A percentile compares a stretch with the other conserved stretches of the same genome.
Conservation (phyloP, 2,113 vertebrate genomes). For the Scomber scombrus region DNA sequence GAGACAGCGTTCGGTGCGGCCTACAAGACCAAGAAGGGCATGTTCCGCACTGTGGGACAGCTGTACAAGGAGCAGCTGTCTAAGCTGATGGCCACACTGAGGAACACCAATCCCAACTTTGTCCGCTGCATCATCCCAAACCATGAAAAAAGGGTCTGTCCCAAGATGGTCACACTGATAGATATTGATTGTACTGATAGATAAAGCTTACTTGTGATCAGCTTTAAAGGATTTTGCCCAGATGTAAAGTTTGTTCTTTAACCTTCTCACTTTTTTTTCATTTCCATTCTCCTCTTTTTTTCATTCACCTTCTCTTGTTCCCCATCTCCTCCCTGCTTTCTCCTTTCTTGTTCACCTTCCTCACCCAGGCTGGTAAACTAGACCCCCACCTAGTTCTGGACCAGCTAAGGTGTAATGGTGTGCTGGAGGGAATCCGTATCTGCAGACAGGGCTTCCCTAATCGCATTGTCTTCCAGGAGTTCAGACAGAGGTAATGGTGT, state of each 20-base stretch:
- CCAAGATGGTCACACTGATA: background rate
- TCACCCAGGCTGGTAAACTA: conserved; percentile 93
- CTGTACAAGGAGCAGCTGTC: conserved; percentile 97
- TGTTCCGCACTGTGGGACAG: conserved; percentile 96
- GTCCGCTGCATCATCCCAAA: conserved; percentile 99
- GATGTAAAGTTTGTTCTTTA: no score
- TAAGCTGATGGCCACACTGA: conserved; percentile 96
- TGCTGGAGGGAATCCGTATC: conserved; percentile 96
- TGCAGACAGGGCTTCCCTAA: conserved; percentile 99
- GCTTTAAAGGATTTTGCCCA: no score
- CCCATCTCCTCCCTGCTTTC: no score
- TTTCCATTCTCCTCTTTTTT: no score
- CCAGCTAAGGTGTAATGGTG: conserved; percentile 96
- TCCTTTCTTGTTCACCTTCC: background rate
- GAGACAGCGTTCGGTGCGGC: conserved; percentile 96
- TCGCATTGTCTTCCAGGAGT: conserved; percentile 98
- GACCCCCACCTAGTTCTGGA: conserved; percentile 97
- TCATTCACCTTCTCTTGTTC: no score
- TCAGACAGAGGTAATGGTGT: conserved; percentile 92
- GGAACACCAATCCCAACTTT: conserved; percentile 98
- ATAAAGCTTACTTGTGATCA: no score
- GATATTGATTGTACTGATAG: no score
- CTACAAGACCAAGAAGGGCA: conserved; percentile 98
- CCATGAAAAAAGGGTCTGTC: conserved; percentile 94
- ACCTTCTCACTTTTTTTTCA: no score